Percentiles rank a stretch among this genome's conserved stretches.
Conservation (phyloP, 2,113 vertebrate genomes). For the Brevimyrus niger region DNA sequence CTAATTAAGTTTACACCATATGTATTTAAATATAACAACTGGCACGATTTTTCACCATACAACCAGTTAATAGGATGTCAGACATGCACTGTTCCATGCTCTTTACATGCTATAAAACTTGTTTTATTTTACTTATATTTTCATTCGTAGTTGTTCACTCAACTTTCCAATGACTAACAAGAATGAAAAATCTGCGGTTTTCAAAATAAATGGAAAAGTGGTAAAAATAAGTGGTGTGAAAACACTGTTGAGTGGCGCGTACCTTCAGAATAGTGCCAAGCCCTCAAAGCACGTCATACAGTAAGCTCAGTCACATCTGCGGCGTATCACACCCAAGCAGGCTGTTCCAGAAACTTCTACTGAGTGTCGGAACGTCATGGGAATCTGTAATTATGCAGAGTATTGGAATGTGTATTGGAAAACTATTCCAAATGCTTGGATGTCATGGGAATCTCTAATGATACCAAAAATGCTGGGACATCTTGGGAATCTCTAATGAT, state of each 20-base stretch:
- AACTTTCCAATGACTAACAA: no score
- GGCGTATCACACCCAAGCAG: not conserved
- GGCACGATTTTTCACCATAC: not conserved
- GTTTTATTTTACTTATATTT: no score
- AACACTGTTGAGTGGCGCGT: no score
- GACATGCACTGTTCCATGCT: no score
- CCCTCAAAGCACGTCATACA: not conserved
- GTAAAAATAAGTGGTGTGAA: no score
- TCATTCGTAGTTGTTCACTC: no score
- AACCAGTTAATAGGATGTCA: no score
- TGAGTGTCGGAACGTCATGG: not conserved
- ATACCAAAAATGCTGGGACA: not conserved
- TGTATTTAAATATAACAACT: not conserved
- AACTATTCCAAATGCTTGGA: not conserved
- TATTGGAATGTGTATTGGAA: not conserved
- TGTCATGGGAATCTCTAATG: no score
- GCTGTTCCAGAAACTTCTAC: not conserved
- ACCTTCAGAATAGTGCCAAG: not conserved
- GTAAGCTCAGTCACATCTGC: not conserved
- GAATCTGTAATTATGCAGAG: not conserved
- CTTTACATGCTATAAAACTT: no score
- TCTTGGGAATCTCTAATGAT: not conserved
- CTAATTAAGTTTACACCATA: not conserved
- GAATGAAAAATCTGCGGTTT: no score
- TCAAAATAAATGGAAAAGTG: no score